Conservation (phyloP, 2,797 vertebrate species). For the Phylloscopus collybita region DNA sequence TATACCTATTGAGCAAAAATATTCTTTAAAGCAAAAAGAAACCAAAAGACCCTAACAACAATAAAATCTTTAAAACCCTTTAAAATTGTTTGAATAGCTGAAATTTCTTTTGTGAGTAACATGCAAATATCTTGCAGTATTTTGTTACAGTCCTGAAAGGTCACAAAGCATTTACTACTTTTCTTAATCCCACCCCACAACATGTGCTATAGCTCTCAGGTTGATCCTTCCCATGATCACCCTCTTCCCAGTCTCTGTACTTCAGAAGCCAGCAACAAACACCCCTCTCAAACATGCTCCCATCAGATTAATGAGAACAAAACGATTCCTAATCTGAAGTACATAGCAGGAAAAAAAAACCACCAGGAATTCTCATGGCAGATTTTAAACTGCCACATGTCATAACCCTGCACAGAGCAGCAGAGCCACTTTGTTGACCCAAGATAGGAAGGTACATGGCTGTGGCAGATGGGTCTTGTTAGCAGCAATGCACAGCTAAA, state of each 20-base stretch:
- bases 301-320: background rate
- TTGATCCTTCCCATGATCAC: background rate
- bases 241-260: too few relatives aligned
- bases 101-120: background rate
- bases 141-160: background rate
- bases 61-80: background rate
- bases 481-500: background rate
- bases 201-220: background rate
- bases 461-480: background rate
- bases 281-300: background rate
- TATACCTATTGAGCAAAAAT: background rate
- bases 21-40: background rate
- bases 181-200: background rate
- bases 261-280: background rate
- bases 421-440: background rate
- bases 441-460: background rate
- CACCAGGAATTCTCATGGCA: background rate
- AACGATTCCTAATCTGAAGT: background rate
- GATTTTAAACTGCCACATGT: background rate
- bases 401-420: background rate
- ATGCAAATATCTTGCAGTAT: background rate
- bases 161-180: background rate
- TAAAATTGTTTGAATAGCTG: background rate
- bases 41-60: background rate
- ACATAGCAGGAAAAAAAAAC: background rate